Conservation (phyloP, 2,797 vertebrate species). For the Salmo trutta region DNA sequence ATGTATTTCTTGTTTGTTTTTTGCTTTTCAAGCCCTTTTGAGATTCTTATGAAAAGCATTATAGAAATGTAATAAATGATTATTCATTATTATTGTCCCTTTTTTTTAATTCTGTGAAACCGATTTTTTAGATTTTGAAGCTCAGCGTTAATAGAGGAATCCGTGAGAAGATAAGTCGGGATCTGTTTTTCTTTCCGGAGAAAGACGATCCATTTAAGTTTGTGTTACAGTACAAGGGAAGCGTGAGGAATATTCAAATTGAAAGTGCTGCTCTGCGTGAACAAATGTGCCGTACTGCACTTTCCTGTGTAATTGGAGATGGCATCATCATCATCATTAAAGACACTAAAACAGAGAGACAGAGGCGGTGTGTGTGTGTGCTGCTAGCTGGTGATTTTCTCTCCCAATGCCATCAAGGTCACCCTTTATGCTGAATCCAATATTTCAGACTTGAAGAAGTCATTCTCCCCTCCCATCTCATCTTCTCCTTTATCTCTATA, state of each 20-base stretch:
- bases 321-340: conserved; percentile 7
- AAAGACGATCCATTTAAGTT: neutral
- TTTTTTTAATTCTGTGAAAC: too few species aligned
- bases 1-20: too few species aligned
- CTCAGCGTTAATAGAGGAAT: too few species aligned
- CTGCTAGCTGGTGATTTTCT: conserved; percentile 44
- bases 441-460: conserved; percentile 58
- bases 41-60: too few species aligned
- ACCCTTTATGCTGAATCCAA: conserved; percentile 74
- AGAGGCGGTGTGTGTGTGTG: neutral
- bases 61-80: too few species aligned
- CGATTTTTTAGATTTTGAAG: too few species aligned
- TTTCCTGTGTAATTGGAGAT: conserved; percentile 22
- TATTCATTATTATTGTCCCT: too few species aligned
- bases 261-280: neutral
- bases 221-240: neutral
- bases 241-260: conserved; percentile 9
- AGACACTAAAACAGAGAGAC: conserved; percentile 9
- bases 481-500: conserved; percentile 43
- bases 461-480: conserved; percentile 42
- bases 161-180: neutral
- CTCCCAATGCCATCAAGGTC: conserved; percentile 66
- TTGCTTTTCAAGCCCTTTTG: too few species aligned
- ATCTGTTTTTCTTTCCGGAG: neutral
- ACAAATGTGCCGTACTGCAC: conserved; percentile 29